phyloP scores from a whole-genome alignment of 2,888 invertebrate genomes.

The Masnerella sp. region DNA sequence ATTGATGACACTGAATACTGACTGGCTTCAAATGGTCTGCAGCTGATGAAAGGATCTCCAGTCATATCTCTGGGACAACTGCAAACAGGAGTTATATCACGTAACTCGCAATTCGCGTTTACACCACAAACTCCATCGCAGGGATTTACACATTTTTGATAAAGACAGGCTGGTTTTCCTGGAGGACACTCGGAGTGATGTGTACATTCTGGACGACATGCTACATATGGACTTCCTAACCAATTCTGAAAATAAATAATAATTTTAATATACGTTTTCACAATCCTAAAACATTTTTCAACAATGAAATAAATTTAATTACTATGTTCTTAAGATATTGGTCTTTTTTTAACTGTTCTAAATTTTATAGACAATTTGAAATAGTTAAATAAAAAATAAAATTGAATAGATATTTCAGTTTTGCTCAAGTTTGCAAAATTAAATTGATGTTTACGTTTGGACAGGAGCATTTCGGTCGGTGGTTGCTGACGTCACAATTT shows the following conservation, averaged over 20 bases:
- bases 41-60: constrained; percentile 89
- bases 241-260: constrained; percentile 82
- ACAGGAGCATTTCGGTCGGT: constrained; percentile 88
- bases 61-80: constrained; percentile 93
- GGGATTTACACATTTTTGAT: constrained; percentile 90
- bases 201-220: constrained; percentile 89
- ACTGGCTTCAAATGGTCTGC: constrained; percentile 90
- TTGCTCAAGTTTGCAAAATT: not conserved
- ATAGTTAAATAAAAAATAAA: not conserved
- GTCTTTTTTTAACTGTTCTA: too few relatives aligned
- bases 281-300: too few relatives aligned
- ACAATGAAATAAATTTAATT: too few relatives aligned
- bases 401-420: not conserved
- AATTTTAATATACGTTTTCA: too few relatives aligned
- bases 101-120: constrained; percentile 88
- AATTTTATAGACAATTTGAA: constrained; percentile 10
- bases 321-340: too few relatives aligned
- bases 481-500: constrained; percentile 87
- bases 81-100: constrained; percentile 89
- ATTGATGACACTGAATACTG: too few relatives aligned
- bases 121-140: constrained; percentile 89
- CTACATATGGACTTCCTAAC: constrained; percentile 86
- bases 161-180: constrained; percentile 87
- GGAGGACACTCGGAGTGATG: constrained; percentile 88
- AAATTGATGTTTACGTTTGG: constrained; percentile 81